phyloP scores from a whole-genome alignment of 37 sponge, comb jelly and placozoan genomes.

The Theonella swinhoei region DNA sequence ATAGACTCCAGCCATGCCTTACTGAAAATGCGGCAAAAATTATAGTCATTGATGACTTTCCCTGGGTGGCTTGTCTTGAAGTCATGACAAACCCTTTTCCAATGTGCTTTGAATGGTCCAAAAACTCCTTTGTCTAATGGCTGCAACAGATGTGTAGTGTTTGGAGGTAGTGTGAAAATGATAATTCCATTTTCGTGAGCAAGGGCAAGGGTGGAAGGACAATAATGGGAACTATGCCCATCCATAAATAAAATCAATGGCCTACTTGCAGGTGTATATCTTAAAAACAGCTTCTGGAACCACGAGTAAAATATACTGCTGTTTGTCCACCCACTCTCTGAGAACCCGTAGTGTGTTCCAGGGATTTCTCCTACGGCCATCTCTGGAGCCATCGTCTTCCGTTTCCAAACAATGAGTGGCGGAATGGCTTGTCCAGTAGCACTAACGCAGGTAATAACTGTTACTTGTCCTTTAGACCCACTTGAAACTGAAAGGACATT shows the following conservation, averaged over 20 bases:
- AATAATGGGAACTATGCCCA: slow-evolving; percentile 45
- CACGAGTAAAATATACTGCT: slow-evolving; percentile 13
- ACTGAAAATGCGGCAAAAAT: slow-evolving; percentile 7
- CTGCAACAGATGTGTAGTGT: slow-evolving; percentile 40
- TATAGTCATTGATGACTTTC: slow-evolving; percentile 3
- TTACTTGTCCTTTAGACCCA: slow-evolving; percentile 19
- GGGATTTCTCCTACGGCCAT: slow-evolving; percentile 36
- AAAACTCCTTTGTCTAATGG: slow-evolving; percentile 54
- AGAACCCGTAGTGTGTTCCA: too few relatives aligned
- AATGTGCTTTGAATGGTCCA: slow-evolving; percentile 36
- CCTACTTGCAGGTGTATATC: slow-evolving; percentile 22
- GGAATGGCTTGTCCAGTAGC: slow-evolving; percentile 30
- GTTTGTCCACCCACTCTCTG: slow-evolving; percentile 40
- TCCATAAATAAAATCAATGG: slow-evolving; percentile 38
- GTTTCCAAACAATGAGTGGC: slow-evolving; percentile 30
- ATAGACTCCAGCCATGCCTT: slow-evolving; percentile 27
- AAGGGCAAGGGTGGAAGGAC: neutral
- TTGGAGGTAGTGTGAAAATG: slow-evolving; percentile 39
- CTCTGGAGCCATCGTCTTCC: slow-evolving; percentile 24
- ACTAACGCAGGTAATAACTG: slow-evolving; percentile 31
- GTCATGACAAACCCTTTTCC: slow-evolving; percentile 27
- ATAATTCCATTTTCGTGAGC: slow-evolving; percentile 24
- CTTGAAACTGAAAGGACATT: slow-evolving; percentile 8
- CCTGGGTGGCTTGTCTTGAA: slow-evolving; percentile 3
- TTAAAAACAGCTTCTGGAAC: slow-evolving; percentile 28